Evolutionary conservation across 1,140 invertebrate species (phyloP).

Genomic region (Dermatophagoides farinae): DNA sequence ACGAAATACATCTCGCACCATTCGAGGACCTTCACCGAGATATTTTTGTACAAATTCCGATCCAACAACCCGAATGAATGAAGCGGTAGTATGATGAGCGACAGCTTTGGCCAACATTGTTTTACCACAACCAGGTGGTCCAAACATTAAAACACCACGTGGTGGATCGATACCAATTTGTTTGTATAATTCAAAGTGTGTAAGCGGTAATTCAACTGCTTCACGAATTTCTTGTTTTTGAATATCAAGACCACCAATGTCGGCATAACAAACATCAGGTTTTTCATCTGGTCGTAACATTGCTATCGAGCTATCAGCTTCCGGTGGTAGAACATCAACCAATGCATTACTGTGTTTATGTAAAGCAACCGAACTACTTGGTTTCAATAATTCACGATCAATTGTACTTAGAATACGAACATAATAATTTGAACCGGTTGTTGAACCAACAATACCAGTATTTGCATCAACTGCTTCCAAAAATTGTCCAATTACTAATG

Average conservation of each 20-base stretch:
- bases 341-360: slow-evolving; percentile 96
- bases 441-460: slow-evolving; percentile 73
- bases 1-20: slow-evolving; percentile 97
- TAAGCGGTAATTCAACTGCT: slow-evolving; percentile 90
- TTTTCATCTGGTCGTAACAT: slow-evolving; percentile 96
- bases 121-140: slow-evolving; percentile 90
- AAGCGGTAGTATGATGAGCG: slow-evolving; percentile 84
- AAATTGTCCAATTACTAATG: slow-evolving; percentile 91
- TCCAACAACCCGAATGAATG: slow-evolving; percentile 94
- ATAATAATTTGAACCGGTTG: slow-evolving; percentile 82
- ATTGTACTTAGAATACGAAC: slow-evolving; percentile 85
- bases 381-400: slow-evolving; percentile 82
- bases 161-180: slow-evolving; percentile 95
- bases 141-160: slow-evolving; percentile 91
- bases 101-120: slow-evolving; percentile 99
- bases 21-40: slow-evolving; percentile 90
- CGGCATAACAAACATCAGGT: slow-evolving; percentile 85
- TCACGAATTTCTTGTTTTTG: slow-evolving; percentile 98
- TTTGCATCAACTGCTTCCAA: slow-evolving; percentile 94
- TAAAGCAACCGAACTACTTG: slow-evolving; percentile 81
- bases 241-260: slow-evolving; percentile 98
- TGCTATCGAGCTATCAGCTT: slow-evolving; percentile 90
- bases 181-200: slow-evolving; percentile 96
- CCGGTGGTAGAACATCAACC: slow-evolving; percentile 87
- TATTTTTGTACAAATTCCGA: slow-evolving; percentile 99